phyloP scores from a whole-genome alignment of 2,113 vertebrate genomes.

The rabbit (Oryctolagus cuniculus) region mOryCun1.1 NC_091448.1:21689501-21690000 shows the following conservation, averaged over 20 bases:
- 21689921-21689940: not conserved
- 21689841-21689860: constrained; percentile 61
- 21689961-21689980: not conserved
- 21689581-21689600: not conserved
- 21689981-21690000: not conserved
- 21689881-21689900: constrained; percentile 33
- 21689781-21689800: not conserved
- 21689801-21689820: not conserved
- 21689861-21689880: constrained; percentile 46
- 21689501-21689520: not conserved
- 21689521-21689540: constrained; percentile 15
- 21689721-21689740: not conserved
- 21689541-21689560: not conserved
- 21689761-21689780: constrained; percentile 10
- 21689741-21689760: not conserved
- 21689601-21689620: not conserved
- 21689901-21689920: constrained; percentile 21
- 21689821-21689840: not conserved
- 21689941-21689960: not conserved
- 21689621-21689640: not conserved
- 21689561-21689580: constrained; percentile 30
- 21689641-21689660: not conserved
- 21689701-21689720: not conserved
- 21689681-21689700: not conserved
- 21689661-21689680: not conserved